phyloP scores from a whole-genome alignment of 2,113 vertebrate species.

The Micromys minutus region DNA sequence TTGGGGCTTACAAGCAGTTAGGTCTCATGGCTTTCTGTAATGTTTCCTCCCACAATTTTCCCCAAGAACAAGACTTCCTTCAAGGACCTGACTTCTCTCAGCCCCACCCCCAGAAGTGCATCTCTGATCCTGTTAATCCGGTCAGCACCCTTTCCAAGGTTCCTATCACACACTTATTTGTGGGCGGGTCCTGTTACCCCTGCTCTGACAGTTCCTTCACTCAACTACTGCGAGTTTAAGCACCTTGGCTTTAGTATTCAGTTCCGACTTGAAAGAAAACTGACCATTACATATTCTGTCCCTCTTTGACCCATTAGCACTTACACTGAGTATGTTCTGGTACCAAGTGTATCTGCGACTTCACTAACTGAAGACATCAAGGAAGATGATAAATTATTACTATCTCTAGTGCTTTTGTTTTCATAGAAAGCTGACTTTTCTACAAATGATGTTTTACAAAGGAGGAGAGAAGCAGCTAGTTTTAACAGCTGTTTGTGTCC shows the following conservation, averaged over 20 bases:
- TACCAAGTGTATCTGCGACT: neutral
- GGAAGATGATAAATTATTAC: neutral
- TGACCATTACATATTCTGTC: neutral
- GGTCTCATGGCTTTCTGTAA: neutral
- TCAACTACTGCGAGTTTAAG: neutral
- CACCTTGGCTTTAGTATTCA: neutral
- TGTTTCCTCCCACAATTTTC: neutral
- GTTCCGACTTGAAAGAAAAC: neutral
- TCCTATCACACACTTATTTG: neutral
- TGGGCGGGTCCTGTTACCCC: neutral
- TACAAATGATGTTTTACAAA: neutral
- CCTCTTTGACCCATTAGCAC: neutral
- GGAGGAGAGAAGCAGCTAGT: neutral
- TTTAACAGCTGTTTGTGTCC: neutral
- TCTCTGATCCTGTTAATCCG: neutral
- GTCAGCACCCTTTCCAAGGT: neutral
- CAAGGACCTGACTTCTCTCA: neutral
- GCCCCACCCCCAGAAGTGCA: too few species aligned
- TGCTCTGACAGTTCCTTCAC: neutral
- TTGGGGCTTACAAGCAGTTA: neutral
- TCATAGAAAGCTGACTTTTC: slow-evolving; percentile 22
- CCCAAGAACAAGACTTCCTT: neutral
- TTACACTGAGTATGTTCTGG: neutral
- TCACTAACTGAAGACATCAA: neutral
- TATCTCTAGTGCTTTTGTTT: slow-evolving; percentile 14